A percentile compares a stretch with the other conserved stretches of the same genome.
These are phyloP conservation scores for Cherax quadricarinatus DNA, from an alignment of 1,140 invertebrate genomes.

Conservation along the genomic window DNA sequence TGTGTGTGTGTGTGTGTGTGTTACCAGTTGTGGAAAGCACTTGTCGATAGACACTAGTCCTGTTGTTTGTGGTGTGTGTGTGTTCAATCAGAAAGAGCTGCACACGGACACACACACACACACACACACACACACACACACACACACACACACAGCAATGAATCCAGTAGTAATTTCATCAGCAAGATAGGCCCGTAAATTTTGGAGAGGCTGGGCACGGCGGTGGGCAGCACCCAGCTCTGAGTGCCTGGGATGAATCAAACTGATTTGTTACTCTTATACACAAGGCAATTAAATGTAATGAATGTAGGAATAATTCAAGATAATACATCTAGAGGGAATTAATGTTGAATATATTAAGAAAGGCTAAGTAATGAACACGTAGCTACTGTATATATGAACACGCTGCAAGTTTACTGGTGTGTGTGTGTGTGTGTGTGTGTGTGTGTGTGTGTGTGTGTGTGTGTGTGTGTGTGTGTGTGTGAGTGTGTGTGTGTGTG, in stretches of 20 bases:
- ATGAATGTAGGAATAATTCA: constrained; percentile 57
- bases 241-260: constrained; percentile 29
- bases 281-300: constrained; percentile 62
- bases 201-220: background rate
- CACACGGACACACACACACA: background rate
- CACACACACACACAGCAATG: background rate
- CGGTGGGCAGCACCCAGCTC: background rate
- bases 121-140: background rate
- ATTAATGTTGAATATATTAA: constrained; percentile 53
- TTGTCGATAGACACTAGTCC: too few relatives aligned
- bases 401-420: background rate
- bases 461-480: too few relatives aligned
- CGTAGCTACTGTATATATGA: constrained; percentile 12
- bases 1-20: too few relatives aligned
- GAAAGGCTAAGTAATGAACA: constrained; percentile 43
- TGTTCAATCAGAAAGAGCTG: background rate
- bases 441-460: too few relatives aligned
- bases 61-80: too few relatives aligned
- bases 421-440: too few relatives aligned
- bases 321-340: constrained; percentile 57
- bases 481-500: too few relatives aligned
- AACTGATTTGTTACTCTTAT: constrained; percentile 58
- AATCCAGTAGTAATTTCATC: background rate
- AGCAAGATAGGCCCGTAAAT: background rate
- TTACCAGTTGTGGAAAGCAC: too few relatives aligned